Base-by-base conservation (phyloP, 2,113 vertebrate species). In the Eolophus roseicapilla region DNA sequence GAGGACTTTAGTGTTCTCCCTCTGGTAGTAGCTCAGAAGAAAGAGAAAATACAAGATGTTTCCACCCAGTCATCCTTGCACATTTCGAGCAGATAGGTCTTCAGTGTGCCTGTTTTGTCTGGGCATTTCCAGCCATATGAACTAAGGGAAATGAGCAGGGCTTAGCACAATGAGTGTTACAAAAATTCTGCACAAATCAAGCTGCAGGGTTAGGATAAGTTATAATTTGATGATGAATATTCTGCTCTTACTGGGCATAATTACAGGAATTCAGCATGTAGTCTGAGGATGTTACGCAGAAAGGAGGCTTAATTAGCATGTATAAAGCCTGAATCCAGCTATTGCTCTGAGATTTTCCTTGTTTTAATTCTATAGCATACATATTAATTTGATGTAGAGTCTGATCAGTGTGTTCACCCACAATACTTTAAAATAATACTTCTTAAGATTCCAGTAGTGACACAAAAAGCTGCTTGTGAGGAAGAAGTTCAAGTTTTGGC, bases 191-290 rank as follows among this genome's bases (percentile, higher is more conserved):
- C 39, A 49, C 11, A 64, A 55, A 86, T 90, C 39, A 78, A 78
- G 71, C 64, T 60, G 39, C 73, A 70, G 70, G 23, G 7, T 59
- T 59, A 62, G 35, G 47, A 20, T 33, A 94, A 59, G 8, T 83
- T 92, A 47, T 71, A 83, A 96, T 64, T 83, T 92, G 68, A 33
- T 88, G 14, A 88, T 70, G 41, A 92, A 90, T 94, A 88, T 88
- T 95, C 64, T 95, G 60, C 50, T 62, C 13, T 88, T 93, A n/a
- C 50, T 39, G 39, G 39, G 46, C 86, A 57, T 82, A 89, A 92
- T 88, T 78, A 64, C 60, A 24, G 52, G 27, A 67, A 82, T 81
- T 91, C 69, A 89, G 41, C 47, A 67, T 52, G 24, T 37, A 80
- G 37, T 41, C 23, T 80, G 33, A 86, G 41, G 33, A 60, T 47